Base-by-base conservation (phyloP, 2,113 vertebrate species). In the Ancistrus triradiatus region DNA sequence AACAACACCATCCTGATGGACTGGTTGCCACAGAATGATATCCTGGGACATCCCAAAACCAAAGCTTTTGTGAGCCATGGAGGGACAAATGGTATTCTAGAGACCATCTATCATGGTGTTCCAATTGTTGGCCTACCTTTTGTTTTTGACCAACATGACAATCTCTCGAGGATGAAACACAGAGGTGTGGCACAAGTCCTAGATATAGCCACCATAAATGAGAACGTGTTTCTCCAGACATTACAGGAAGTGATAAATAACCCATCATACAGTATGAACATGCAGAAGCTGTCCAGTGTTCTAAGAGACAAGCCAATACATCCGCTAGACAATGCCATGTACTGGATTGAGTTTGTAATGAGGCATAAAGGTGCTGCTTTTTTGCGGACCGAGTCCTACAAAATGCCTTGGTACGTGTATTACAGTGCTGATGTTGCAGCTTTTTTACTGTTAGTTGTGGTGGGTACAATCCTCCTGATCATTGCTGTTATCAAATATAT, bases 281-380 rank as follows among this genome's bases (percentile, higher is more conserved):
- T 88, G 81, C 78, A 84, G 74, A 83, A 58, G 44, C 78, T 86
- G 24, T 88, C 86, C n/a, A 55, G 67, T 13, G 78, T 86, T 51
- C 84, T 85, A 65, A 74, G 68, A 63, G 88, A 89, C 71, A 69
- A 76, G 31, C 82, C 81, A 2, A 15, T 85, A 15, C 62, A 64
- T 7, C 83, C 88, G 0, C 7, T 87, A 19, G 78, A 88, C 14
- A 69, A n/a, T 1, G 85, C 84, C 51, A 21, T 87, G 61, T 88
- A 84, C 81, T 90, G 88, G 85, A 83, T 83, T 8, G 85, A 87
- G 76, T 88, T 77, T 69, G 81, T 86, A 18, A 85, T 88, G 53
- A 81, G 82, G 51, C 83, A 88, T 75, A 80, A 79, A 82, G 86
- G 86, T 21, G 85, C 82, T 9, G 74, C 80, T 64, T 84, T 86